A percentile compares a stretch with the other conserved stretches of the same genome.
Evolutionary conservation across 2,888 invertebrate genomes (phyloP).

Genomic region (Amorpha juglandis): DNA sequence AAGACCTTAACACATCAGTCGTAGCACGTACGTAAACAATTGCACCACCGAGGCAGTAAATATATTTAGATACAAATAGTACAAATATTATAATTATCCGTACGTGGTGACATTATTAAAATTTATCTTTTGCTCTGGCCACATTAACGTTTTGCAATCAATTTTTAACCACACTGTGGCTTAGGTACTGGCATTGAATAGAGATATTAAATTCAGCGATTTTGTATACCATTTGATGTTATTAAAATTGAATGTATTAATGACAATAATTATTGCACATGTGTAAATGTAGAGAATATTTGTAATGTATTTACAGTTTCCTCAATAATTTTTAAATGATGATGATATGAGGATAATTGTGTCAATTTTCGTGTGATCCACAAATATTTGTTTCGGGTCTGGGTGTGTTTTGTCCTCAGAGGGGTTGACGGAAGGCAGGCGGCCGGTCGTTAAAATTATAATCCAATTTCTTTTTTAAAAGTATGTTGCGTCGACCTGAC

Average conservation of each 20-base stretch:
- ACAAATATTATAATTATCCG: not conserved
- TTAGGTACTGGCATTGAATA: conserved; percentile 19
- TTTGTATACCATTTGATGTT: conserved; percentile 2
- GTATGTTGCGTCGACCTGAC: too few relatives aligned
- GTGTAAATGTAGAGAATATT: not conserved
- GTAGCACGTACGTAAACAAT: too few relatives aligned
- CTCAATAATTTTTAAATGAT: too few relatives aligned
- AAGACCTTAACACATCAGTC: too few relatives aligned
- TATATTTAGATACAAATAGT: not conserved
- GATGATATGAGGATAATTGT: too few relatives aligned
- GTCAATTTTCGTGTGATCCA: too few relatives aligned
- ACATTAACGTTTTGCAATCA: conserved; percentile 18
- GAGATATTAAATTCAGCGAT: conserved; percentile 15
- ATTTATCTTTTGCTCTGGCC: conserved; percentile 13
- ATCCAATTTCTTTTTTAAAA: too few relatives aligned
- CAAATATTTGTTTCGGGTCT: too few relatives aligned
- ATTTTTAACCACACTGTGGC: conserved; percentile 21
- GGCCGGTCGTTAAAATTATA: too few relatives aligned
- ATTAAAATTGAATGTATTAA: conserved; percentile 15
- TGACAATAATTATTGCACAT: not conserved
- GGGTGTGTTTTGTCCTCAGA: too few relatives aligned
- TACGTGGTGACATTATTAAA: not conserved
- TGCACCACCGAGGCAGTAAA: not conserved
- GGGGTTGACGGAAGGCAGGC: too few relatives aligned
- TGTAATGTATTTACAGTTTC: not conserved